A percentile compares a stretch with the other conserved stretches of the same genome.
Evolutionary conservation across 2,797 vertebrate species (phyloP).

Genomic region (Rhynchonycteris naso): DNA sequence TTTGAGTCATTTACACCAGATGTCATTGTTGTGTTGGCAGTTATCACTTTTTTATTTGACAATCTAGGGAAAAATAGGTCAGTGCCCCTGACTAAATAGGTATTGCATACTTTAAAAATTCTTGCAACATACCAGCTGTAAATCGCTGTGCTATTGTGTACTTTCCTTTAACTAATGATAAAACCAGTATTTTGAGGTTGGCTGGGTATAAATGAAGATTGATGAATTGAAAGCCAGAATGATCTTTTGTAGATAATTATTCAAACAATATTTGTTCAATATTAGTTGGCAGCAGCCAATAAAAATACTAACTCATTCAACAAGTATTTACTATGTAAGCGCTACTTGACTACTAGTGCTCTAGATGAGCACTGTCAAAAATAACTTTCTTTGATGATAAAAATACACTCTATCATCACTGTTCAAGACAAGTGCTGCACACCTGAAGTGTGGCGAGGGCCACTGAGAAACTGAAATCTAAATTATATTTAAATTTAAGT

Average conservation of each 20-base stretch:
- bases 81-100: neutral
- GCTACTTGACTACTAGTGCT: neutral
- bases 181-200: neutral
- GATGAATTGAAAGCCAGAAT: slow-evolving; percentile 41
- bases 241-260: neutral
- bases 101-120: neutral
- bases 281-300: neutral
- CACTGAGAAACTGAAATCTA: neutral
- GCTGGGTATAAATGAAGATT: neutral
- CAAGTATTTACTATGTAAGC: neutral
- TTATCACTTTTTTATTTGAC: neutral
- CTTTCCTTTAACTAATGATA: neutral
- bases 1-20: neutral
- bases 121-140: neutral
- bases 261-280: neutral
- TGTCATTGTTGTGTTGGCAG: neutral
- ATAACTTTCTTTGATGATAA: neutral
- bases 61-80: neutral
- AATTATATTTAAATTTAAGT: slow-evolving; percentile 26
- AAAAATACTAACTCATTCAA: neutral
- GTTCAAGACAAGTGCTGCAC: neutral
- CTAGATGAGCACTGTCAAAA: neutral
- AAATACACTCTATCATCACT: neutral
- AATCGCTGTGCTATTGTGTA: neutral
- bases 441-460: neutral